phyloP scores from a whole-genome alignment of 2,797 vertebrate genomes.

The Buphagus erythrorhynchus region DNA sequence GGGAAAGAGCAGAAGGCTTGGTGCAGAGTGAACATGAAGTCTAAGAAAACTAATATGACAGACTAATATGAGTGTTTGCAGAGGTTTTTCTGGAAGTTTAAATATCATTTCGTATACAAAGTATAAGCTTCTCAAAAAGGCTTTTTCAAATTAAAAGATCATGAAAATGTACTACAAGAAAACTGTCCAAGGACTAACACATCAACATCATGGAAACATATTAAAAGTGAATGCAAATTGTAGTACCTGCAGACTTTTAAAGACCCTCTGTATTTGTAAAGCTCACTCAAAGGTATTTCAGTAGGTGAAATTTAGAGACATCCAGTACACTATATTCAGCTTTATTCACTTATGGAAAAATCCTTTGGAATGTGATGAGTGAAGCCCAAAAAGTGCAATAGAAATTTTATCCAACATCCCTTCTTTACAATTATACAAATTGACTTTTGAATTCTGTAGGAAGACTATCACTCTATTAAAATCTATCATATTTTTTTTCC shows the following conservation, averaged over 20 bases:
- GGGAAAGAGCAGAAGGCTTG: not conserved
- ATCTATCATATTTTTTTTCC: conserved; percentile 30
- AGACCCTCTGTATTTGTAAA: not conserved
- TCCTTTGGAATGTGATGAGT: conserved; percentile 9
- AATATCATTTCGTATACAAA: not conserved
- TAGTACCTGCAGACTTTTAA: not conserved
- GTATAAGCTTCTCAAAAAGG: too few relatives aligned
- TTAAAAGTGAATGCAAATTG: not conserved
- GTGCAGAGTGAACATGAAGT: not conserved
- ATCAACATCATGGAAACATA: not conserved
- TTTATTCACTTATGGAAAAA: conserved; percentile 36
- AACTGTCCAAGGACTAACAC: not conserved
- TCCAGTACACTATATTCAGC: not conserved
- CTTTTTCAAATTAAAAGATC: not conserved
- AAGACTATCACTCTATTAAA: conserved; percentile 54
- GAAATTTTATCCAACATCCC: not conserved
- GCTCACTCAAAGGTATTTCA: not conserved
- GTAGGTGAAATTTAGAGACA: not conserved
- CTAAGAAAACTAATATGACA: not conserved
- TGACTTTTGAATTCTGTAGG: conserved; percentile 40
- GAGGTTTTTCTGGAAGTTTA: not conserved
- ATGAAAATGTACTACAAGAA: not conserved
- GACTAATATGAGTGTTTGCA: not conserved
- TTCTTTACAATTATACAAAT: not conserved
- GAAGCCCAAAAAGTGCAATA: not conserved